These are phyloP conservation scores for Meta bourneti DNA, from an alignment of 2,888 invertebrate species.

Conservation along the genomic window DNA sequence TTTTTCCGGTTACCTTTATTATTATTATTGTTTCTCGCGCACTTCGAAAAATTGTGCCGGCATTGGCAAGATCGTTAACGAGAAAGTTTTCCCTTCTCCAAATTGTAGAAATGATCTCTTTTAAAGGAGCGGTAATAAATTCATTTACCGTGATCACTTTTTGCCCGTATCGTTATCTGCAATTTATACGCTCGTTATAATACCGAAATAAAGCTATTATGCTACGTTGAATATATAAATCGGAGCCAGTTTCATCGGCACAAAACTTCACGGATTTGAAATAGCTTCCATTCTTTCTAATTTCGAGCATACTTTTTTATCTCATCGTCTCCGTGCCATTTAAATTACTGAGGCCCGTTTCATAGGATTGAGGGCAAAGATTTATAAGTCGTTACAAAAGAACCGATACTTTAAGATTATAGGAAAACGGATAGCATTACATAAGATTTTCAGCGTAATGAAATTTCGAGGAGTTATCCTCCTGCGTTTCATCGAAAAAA, in stretches of 20 bases:
- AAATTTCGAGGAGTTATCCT: too few species aligned
- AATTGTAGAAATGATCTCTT: conserved; percentile 70
- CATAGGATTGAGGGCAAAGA: not conserved
- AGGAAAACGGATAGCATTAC: not conserved
- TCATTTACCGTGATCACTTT: conserved; percentile 74
- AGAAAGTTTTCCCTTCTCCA: conserved; percentile 39
- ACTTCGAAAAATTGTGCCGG: conserved; percentile 20
- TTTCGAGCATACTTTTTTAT: conserved; percentile 8
- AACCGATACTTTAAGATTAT: not conserved
- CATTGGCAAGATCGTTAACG: conserved; percentile 58
- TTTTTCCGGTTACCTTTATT: conserved; percentile 2
- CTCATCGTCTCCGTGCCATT: not conserved
- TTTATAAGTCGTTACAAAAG: not conserved
- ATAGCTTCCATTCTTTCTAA: conserved; percentile 47
- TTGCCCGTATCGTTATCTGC: conserved; percentile 43
- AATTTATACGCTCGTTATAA: conserved; percentile 68
- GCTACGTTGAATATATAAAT: conserved; percentile 22
- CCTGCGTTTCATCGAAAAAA: too few species aligned
- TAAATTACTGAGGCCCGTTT: not conserved
- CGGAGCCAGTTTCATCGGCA: conserved; percentile 20
- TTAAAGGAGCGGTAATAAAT: conserved; percentile 72
- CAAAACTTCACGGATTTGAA: conserved; percentile 20
- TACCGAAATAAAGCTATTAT: conserved; percentile 70
- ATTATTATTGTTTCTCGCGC: not conserved
- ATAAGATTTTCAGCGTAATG: not conserved